Evolutionary conservation across 1,140 invertebrate species (phyloP).

Genomic region (Centruroides sculpturatus): DNA sequence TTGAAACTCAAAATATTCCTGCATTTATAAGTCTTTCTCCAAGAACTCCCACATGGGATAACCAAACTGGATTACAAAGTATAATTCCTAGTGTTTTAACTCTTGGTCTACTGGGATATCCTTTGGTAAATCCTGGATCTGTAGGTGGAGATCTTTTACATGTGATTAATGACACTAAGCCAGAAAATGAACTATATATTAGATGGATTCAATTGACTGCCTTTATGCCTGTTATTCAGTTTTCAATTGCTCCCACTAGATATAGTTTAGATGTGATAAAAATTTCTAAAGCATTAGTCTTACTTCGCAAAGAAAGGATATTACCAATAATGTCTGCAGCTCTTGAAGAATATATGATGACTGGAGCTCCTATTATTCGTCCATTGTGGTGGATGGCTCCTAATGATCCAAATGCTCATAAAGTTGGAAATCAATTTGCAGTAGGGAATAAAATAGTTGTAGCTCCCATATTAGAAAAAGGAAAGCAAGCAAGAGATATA

Average conservation of each 20-base stretch:
- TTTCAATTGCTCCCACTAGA: slow-evolving; percentile 71
- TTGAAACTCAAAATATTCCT: slow-evolving; percentile 12
- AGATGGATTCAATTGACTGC: slow-evolving; percentile 81
- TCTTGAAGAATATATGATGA: slow-evolving; percentile 49
- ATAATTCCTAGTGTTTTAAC: slow-evolving; percentile 73
- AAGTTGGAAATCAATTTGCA: slow-evolving; percentile 73
- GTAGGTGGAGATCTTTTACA: slow-evolving; percentile 62
- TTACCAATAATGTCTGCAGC: slow-evolving; percentile 25
- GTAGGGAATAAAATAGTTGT: slow-evolving; percentile 82
- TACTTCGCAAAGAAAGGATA: slow-evolving; percentile 57
- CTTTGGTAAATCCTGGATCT: slow-evolving; percentile 80
- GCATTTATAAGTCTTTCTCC: slow-evolving; percentile 71
- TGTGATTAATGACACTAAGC: slow-evolving; percentile 23
- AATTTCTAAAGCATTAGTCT: slow-evolving; percentile 56
- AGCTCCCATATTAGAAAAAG: slow-evolving; percentile 64
- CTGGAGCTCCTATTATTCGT: slow-evolving; percentile 65
- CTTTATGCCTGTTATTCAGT: slow-evolving; percentile 80
- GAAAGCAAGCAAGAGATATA: slow-evolving; percentile 48
- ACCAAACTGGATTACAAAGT: slow-evolving; percentile 38
- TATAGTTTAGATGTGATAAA: slow-evolving; percentile 66
- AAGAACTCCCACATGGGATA: slow-evolving; percentile 71
- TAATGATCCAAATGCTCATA: slow-evolving; percentile 56
- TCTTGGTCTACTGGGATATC: slow-evolving; percentile 74
- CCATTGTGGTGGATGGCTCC: slow-evolving; percentile 86
- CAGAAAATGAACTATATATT: slow-evolving; percentile 74